Base-by-base conservation (phyloP, 2,888 invertebrate genomes). In the Aphelenchoides bicaudatus region DNA sequence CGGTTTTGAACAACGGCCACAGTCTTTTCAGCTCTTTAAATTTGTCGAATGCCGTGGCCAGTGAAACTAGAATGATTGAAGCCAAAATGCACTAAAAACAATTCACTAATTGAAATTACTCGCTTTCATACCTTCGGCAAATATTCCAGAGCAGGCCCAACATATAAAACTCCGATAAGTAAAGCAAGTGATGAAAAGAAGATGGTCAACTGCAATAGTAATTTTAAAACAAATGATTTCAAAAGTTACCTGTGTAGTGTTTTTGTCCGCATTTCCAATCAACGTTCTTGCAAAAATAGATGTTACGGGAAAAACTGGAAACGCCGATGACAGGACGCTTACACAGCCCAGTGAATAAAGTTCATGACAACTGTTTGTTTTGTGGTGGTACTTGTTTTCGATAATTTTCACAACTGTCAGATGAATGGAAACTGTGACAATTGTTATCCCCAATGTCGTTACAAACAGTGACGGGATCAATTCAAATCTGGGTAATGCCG, bases 251-350 rank as follows among this genome's bases (percentile, higher is more conserved):
- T 74, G 74, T 13, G 76, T 76, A 6, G 69, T 72, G 28, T 75
- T 70, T 48, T 71, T 69, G 46, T 73, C 73, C 0, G 76, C 76
- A 5, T 71, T 71, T 23, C 76, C 76, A 21, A 76, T 67, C 10
- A 76, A 68, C 34, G 74, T 70, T 47, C 76, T 56, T 1, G 76
- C 74, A 58, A 77, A 76, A n/a, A 73, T 74, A 16, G 76, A 77
- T 3, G 76, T 76, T 13, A 77, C 71, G 5, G 76, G 75, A 49
- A 76, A 76, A 13, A 77, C 76, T 6, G 76, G 76, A 58, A 76
- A 76, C 39, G 73, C 65, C 0, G 76, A 76, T 4, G 76, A 74
- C 13, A 72, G 56, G 6, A 76, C 69, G 43, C 73, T 72, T n/a
- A 75, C 73, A 37, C 76, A 71, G n/a, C 76, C 76, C n/a, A 76